Evolutionary conservation across 2,888 invertebrate genomes (phyloP).

Genomic region (Cantharis lateralis): DNA sequence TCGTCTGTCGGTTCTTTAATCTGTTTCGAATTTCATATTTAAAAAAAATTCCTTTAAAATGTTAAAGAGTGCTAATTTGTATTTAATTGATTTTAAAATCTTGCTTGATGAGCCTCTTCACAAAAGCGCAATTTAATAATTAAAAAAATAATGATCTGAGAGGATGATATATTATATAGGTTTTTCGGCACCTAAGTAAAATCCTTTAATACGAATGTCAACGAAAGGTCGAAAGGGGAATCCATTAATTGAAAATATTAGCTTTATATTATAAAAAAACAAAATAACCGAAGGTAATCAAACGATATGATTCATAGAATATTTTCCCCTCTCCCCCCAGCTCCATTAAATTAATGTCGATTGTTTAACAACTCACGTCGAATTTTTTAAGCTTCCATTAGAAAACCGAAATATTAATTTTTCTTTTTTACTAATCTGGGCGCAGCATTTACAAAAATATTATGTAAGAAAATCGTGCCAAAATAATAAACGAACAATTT

Average conservation of each 20-base stretch:
- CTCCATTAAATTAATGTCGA: too few species aligned
- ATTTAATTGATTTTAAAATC: neutral
- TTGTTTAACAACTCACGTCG: neutral
- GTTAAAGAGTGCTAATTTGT: neutral
- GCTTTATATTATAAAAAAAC: neutral
- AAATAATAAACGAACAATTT: neutral
- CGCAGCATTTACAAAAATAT: neutral
- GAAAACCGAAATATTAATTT: neutral
- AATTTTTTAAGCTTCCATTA: neutral
- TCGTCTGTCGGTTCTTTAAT: neutral
- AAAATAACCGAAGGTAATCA: neutral
- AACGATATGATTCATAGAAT: too few species aligned
- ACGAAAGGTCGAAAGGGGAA: neutral
- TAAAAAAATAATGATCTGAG: neutral
- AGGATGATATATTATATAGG: neutral
- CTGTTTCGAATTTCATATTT: neutral
- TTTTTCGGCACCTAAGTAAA: neutral
- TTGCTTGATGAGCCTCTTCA: neutral
- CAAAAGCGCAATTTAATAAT: neutral
- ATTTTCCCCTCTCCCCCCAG: too few species aligned
- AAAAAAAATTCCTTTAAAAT: neutral
- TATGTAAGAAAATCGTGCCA: neutral
- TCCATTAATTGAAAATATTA: neutral
- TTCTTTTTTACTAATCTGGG: neutral
- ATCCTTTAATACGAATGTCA: neutral